Base-by-base conservation (phyloP, 2,888 invertebrate species). In the Parascotia fuliginaria region DNA sequence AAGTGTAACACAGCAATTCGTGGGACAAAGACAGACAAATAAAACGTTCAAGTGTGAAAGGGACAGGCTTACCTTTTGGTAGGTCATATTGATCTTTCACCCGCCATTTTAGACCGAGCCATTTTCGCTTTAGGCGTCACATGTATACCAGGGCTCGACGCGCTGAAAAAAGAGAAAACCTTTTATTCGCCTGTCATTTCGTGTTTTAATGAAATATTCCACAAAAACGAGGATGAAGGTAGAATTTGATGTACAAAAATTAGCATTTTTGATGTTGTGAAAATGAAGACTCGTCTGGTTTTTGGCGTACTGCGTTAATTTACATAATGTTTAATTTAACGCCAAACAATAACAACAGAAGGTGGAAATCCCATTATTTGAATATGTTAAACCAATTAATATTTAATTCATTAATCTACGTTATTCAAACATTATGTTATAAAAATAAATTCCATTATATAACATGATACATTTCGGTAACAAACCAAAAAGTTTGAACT, bases 21-120 rank as follows among this genome's bases (percentile, higher is more conserved):
- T 70, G 73, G 69, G 81, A 89, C 60, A 57, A 81, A 76, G 85
- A 87, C 9, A 44, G 60, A 34, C 7, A 44, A 45, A 65, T 69
- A 44, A 68, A 68, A 42, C 32, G 14, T 9, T 37, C 44, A 51
- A 48, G 88, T 56, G 65, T 31, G 77, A 89, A 55, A 65, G 77
- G 60, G 87, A 86, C 27, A 73, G 77, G 47, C 55, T 75, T 42
- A 84, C 83, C 86, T 87, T 91, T 89, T 82, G 87, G 89, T 89
- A 82, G 89, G 80, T 89, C 85, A 90, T 92, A 92, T 92, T 92
- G 92, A 92, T 92, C 92, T 92, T 89, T 89, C 89, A 88, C 87
- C 91, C 91, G 89, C 92, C 92, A 91, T 92, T 90, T 91, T 90
- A 89, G 80, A 79, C 75, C 77, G 83, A 79, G 81, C 85, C 87